Base-by-base conservation (phyloP, 2,113 vertebrate species). In the Ciconia maguari region DNA sequence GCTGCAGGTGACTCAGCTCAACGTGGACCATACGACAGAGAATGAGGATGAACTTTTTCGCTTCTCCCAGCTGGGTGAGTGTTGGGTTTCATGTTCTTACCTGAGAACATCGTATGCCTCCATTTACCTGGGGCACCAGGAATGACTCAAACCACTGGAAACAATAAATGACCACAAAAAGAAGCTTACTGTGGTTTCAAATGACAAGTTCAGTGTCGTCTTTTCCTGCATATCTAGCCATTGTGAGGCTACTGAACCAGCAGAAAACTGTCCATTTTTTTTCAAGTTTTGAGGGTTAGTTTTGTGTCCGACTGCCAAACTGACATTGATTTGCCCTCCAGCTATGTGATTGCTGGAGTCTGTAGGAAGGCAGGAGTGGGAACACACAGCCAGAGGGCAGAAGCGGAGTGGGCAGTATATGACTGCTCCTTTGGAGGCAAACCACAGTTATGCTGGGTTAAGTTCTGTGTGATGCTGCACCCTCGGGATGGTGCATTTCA, bases 1-100 rank as follows among this genome's bases (percentile, higher is more conserved):
- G 27, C 98, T 99, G 95, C 99, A 99, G 97, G 99, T 99, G 75
- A 99, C 99, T 20, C 99, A 99, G 97, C 99, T 99, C 62, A 99
- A 99, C 1, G 98, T 99, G 57, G 99, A 99, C 48, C 99, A 99
- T 92, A 99, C 98, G 1, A 99, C 99, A 0, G 99, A 99, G 91
- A 99, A 99, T 0, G 99, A 99, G 79, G 99, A 99, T 5, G 99
- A 99, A 94, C 98, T 99, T 72, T 98, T 99, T 94, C 98, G 99
- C 72, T 98, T 99, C 54, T 98, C 98, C 2, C 99, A 99, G n/a
- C 98, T 99, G 90, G 99, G 99, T 99, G 87, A 98, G 98, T 85
- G 13, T 24, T 70, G 57, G 13, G 12, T 66, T 79, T 86, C 6
- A 0, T 22, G 38, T 84, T 88, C 82, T 80, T 65, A 70, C 46